Percentiles rank a stretch among this genome's conserved stretches.
Conservation (phyloP, 2,113 vertebrate species). For the Actenoides hombroni region DNA sequence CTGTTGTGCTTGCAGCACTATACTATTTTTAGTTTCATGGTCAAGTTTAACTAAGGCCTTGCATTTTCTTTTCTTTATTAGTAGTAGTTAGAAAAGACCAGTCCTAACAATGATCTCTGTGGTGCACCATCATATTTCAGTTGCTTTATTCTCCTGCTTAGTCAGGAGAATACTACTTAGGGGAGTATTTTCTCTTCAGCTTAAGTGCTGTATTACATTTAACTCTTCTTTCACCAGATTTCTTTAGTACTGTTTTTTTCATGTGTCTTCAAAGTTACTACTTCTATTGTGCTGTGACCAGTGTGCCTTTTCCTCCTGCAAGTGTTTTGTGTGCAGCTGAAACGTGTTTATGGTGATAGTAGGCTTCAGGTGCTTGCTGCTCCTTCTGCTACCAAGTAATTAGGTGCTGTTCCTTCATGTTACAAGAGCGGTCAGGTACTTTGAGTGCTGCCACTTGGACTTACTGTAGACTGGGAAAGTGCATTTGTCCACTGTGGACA, state of each 20-base stretch:
- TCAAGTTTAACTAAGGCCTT: not conserved
- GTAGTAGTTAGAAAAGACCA: not conserved
- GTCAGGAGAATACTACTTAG: not conserved
- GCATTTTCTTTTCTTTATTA: not conserved
- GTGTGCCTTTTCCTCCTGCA: rapidly evolving
- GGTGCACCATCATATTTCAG: not conserved
- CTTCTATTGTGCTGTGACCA: not conserved
- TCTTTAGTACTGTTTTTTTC: not conserved
- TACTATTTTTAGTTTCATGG: not conserved
- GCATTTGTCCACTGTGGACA: not conserved
- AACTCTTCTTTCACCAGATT: not conserved
- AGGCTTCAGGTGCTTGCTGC: not conserved
- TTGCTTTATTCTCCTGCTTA: not conserved
- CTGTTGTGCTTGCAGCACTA: not conserved
- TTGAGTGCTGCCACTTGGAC: not conserved
- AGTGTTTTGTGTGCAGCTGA: not conserved
- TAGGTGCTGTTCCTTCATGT: not conserved
- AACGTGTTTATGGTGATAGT: not conserved
- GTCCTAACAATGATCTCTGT: not conserved
- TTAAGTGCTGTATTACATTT: not conserved
- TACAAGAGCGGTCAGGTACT: not conserved
- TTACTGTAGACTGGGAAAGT: not conserved
- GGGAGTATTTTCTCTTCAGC: not conserved
- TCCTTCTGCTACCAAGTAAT: not conserved
- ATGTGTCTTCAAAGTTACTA: not conserved